These are phyloP conservation scores for Erebia palarica DNA, from an alignment of 2,888 invertebrate species.

Conservation along the genomic window DNA sequence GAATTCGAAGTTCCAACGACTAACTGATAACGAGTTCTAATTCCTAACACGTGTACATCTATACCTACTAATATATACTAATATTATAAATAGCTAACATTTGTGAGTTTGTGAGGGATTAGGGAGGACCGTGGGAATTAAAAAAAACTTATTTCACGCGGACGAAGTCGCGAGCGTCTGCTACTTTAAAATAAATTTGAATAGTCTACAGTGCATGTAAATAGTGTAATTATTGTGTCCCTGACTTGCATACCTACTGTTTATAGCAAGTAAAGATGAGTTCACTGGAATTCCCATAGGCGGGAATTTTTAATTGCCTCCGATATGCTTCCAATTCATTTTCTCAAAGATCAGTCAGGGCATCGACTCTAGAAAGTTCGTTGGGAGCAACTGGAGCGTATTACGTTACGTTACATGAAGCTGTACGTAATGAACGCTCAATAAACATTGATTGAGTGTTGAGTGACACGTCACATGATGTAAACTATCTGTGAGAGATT, in stretches of 20 bases:
- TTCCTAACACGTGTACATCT: too few relatives aligned
- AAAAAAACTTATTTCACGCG: too few relatives aligned
- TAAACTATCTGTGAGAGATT: neutral
- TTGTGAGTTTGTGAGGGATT: too few relatives aligned
- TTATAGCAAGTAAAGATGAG: neutral
- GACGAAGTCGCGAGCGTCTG: neutral
- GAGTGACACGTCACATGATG: conserved; percentile 17
- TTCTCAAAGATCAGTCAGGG: neutral
- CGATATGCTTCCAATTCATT: neutral
- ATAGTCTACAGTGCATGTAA: neutral
- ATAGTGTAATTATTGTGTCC: neutral
- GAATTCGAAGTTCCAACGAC: too few relatives aligned
- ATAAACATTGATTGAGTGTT: conserved; percentile 9
- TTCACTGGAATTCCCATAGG: neutral
- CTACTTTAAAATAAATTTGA: neutral
- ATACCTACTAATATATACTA: too few relatives aligned
- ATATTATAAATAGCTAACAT: too few relatives aligned
- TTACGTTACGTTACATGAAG: conserved; percentile 7
- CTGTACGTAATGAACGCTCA: conserved; percentile 2
- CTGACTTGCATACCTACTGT: neutral
- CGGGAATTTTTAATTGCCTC: neutral
- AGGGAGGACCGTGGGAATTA: too few relatives aligned
- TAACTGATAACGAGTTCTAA: too few relatives aligned
- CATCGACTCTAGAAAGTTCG: neutral
- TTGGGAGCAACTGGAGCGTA: conserved; percentile 1